A percentile compares a stretch with the other conserved stretches of the same genome.
Conservation (phyloP, 2,797 vertebrate genomes). For the Leptoclinus maculatus region DNA sequence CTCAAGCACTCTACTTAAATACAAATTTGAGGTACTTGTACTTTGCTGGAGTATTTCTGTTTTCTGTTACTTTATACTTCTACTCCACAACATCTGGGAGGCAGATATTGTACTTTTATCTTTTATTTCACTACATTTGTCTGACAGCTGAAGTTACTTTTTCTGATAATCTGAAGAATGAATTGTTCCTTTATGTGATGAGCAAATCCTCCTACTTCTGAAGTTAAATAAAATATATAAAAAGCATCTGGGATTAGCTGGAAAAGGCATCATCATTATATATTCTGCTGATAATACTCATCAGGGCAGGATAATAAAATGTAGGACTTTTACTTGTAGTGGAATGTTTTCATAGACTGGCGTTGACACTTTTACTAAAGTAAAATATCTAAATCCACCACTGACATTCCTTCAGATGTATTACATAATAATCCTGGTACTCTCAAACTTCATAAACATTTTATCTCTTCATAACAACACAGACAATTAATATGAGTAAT, state of each 20-base stretch:
- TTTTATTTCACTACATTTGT: neutral
- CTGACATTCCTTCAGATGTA: neutral
- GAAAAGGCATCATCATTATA: neutral
- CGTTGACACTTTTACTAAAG: neutral
- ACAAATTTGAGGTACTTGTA: neutral
- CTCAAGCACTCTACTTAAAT: neutral
- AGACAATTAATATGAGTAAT: neutral
- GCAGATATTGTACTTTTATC: neutral
- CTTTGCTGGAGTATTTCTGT: neutral
- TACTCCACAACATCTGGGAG: neutral
- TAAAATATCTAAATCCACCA: neutral
- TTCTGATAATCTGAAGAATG: neutral
- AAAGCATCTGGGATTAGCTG: neutral
- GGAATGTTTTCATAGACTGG: neutral
- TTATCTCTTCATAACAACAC: neutral
- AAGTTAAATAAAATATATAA: neutral
- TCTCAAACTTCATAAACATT: neutral
- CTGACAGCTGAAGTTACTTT: neutral
- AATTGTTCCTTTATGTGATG: neutral
- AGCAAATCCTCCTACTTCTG: neutral
- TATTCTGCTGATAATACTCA: neutral
- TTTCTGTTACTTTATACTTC: neutral
- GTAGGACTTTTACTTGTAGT: neutral
- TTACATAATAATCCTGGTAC: neutral
- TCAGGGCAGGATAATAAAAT: neutral